These are phyloP conservation scores for Gastrophryne carolinensis DNA, from an alignment of 2,797 vertebrate genomes.

Conservation along the genomic window DNA sequence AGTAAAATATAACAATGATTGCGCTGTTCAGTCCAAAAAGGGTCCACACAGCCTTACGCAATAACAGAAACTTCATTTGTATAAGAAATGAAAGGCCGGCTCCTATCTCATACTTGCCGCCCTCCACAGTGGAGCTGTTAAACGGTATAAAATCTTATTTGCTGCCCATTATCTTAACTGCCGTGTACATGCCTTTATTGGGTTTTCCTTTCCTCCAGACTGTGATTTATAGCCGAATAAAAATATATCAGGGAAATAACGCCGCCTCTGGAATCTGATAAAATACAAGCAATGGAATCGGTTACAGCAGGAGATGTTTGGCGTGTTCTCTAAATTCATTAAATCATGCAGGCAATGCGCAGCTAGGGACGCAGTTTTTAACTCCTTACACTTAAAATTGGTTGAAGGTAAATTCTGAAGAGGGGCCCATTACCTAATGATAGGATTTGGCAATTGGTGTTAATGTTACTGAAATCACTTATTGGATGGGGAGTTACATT, in stretches of 20 bases:
- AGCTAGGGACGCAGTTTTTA: not conserved
- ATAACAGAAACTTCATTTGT: slow-evolving; percentile 33
- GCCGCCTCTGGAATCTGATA: slow-evolving; percentile 2
- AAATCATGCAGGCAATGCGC: not conserved
- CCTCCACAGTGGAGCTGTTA: slow-evolving; percentile 12
- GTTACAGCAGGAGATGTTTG: not conserved
- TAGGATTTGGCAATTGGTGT: no score
- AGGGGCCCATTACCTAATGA: no score
- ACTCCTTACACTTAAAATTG: no score
- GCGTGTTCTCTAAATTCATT: not conserved
- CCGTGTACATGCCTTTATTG: slow-evolving; percentile 14
- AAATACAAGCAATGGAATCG: not conserved
- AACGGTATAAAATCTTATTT: slow-evolving; percentile 28
- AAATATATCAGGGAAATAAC: not conserved
- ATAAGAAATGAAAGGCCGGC: not conserved
- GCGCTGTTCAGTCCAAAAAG: not conserved
- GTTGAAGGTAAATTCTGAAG: no score
- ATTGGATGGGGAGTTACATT: no score
- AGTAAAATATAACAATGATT: not conserved
- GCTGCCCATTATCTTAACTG: slow-evolving; percentile 31
- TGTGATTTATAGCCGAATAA: slow-evolving; percentile 22
- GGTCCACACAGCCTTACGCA: not conserved
- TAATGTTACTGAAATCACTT: no score
- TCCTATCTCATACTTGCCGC: slow-evolving; percentile 1
- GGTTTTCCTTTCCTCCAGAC: not conserved